These are phyloP conservation scores for Eira barbara DNA, from an alignment of 2,113 vertebrate genomes.

Conservation along the genomic window DNA sequence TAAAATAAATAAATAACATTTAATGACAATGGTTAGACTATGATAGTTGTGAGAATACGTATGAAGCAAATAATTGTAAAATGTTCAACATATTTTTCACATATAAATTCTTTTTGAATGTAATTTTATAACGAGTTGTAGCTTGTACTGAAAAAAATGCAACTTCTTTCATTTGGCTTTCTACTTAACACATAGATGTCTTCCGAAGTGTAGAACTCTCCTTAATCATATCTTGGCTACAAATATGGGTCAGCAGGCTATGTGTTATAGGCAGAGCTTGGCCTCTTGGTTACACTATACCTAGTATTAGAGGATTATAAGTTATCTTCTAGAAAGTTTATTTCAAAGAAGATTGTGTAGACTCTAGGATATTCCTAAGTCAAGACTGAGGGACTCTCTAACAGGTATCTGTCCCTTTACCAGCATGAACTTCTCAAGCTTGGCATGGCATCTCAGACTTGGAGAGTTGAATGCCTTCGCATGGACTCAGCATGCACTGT, in stretches of 20 bases:
- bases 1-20: neutral
- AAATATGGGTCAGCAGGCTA: neutral
- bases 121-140: neutral
- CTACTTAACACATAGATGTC: neutral
- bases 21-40: neutral
- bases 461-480: accelerated
- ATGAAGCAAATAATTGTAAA: neutral
- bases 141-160: neutral
- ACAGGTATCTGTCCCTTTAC: neutral
- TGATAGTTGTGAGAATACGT: neutral
- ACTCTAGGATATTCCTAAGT: neutral
- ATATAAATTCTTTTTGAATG: neutral
- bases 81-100: neutral
- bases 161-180: neutral
- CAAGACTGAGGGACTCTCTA: neutral
- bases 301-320: neutral
- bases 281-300: neutral
- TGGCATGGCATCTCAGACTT: neutral
- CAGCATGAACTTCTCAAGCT: neutral
- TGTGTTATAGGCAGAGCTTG: neutral
- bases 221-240: neutral
- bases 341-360: neutral
- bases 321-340: neutral
- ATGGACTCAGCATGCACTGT: neutral
- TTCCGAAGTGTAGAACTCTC: neutral